phyloP scores from a whole-genome alignment of 2,113 vertebrate genomes.

The Cepphus grylle region DNA sequence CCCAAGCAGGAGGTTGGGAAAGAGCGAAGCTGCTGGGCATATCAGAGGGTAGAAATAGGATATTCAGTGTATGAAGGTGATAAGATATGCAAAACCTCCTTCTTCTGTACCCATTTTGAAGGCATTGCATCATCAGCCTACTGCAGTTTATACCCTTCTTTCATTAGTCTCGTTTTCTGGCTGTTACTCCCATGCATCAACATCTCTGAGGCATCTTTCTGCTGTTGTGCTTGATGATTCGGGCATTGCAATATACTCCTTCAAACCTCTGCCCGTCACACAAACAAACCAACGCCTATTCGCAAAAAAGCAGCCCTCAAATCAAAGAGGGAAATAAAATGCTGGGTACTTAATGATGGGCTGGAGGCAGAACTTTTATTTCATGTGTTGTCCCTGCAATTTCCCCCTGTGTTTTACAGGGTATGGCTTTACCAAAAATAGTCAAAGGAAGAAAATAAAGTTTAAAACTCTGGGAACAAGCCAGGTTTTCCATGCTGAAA shows the following conservation, averaged over 20 bases:
- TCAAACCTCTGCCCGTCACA: not conserved
- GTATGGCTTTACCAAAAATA: conserved; percentile 52
- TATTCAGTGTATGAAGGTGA: not conserved
- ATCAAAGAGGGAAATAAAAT: conserved; percentile 21
- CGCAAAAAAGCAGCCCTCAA: not conserved
- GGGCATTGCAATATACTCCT: not conserved
- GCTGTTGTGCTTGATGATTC: not conserved
- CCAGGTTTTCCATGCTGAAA: conserved; percentile 50
- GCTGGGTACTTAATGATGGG: not conserved
- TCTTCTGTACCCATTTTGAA: not conserved
- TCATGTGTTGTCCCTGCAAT: conserved; percentile 26
- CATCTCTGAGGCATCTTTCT: not conserved
- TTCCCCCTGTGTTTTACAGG: conserved; percentile 54
- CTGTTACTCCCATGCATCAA: fast-evolving
- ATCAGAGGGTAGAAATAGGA: not conserved
- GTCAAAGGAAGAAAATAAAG: conserved; percentile 54
- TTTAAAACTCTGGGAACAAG: conserved; percentile 5
- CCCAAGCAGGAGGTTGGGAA: not conserved
- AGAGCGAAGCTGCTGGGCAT: not conserved
- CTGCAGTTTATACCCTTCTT: not conserved
- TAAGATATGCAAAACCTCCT: not conserved
- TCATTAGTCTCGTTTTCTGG: not conserved
- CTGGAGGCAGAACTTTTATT: conserved; percentile 31
- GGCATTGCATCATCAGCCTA: not conserved
- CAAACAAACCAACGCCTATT: not conserved